Conservation (phyloP, 2,888 invertebrate species). For the Caradrina clavipalpis region DNA sequence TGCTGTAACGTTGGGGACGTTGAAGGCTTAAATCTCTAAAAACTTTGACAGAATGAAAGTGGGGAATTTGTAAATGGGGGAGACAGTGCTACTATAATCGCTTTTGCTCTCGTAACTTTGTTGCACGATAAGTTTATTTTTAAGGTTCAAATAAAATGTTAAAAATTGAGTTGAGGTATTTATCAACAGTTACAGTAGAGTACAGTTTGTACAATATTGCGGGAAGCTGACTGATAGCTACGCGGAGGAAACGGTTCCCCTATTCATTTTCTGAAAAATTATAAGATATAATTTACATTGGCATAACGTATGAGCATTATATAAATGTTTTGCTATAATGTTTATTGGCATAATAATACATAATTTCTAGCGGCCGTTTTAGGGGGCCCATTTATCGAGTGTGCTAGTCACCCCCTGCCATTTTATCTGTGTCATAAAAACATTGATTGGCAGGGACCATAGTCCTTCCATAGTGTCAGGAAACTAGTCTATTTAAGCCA, state of each 20-base stretch:
- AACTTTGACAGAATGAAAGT: slow-evolving; percentile 44
- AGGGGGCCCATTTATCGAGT: too few species aligned
- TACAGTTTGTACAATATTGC: neutral
- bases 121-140: slow-evolving; percentile 27
- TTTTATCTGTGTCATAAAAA: too few species aligned
- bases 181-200: neutral
- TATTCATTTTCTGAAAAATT: too few species aligned
- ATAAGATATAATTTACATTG: too few species aligned
- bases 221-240: neutral
- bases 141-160: slow-evolving; percentile 15
- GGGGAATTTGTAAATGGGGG: slow-evolving; percentile 10
- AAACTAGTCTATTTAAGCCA: too few species aligned
- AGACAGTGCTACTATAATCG: slow-evolving; percentile 29
- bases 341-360: too few species aligned
- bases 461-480: too few species aligned
- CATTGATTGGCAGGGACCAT: too few species aligned
- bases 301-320: too few species aligned
- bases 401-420: too few species aligned
- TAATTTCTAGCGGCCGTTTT: too few species aligned
- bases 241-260: neutral
- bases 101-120: slow-evolving; percentile 33
- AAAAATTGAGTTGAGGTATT: slow-evolving; percentile 3
- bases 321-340: too few species aligned
- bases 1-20: slow-evolving; percentile 29
- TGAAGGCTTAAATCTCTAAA: slow-evolving; percentile 46